Base-by-base conservation (phyloP, 2,888 invertebrate species). In the Cantharis lateralis region DNA sequence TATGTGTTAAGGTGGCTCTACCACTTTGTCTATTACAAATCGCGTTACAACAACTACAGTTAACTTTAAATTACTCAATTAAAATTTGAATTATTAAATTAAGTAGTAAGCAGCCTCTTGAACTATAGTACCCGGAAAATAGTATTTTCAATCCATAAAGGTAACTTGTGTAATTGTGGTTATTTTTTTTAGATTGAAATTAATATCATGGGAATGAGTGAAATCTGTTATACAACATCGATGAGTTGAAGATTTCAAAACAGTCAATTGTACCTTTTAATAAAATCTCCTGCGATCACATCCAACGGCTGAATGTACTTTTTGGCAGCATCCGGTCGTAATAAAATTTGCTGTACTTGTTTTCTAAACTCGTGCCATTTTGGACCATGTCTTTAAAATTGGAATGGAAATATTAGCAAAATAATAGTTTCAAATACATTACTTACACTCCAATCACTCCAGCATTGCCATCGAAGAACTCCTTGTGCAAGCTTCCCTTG, bases 281-380 rank as follows among this genome's bases (percentile, higher is more conserved):
- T 89, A 87, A 97, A 95, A 85, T 96, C 95, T 74, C 90, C 89
- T 16, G 95, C 93, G 77, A 96, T 95, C 81, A 91, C 89, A 86
- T 95, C 93, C 80, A 96, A 90, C 71, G 93, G 92, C 13, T 92
- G 92, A 64, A 96, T 92, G 84, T 94, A 95, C 72, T 93, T 93
- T 85, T 92, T 92, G 15, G 96, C 94, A 10, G 94, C 94, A 81
- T 93, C 91, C 0, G 96, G 96, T 78, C 95, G 93, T 86, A 95
- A 91, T 87, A 97, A 91, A 81, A 94, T 92, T 87, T 95, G 95
- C 83, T 96, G 96, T 20, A 96, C 95, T 88, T 94, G 94, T 76
- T 93, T 93, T 80, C 97, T 91, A 86, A 97, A 94, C 81, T 91
- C 91, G 85, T 96, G 94, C 97, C 97, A 97, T 83, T 94, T 93